These are phyloP conservation scores for Macropodus opercularis DNA, from an alignment of 2,797 vertebrate genomes.

Conservation along the genomic window DNA sequence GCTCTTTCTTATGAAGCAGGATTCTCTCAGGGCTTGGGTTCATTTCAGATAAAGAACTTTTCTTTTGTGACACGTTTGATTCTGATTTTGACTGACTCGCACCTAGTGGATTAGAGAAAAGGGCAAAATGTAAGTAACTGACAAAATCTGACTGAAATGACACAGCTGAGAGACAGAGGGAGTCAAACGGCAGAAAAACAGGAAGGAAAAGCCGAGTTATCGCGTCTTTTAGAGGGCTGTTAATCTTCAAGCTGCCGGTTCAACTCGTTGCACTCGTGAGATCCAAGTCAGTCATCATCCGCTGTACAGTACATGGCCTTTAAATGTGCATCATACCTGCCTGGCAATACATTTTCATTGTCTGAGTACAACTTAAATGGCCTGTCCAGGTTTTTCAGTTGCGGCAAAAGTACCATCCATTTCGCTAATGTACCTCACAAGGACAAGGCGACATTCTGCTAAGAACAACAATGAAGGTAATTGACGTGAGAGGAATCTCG, in stretches of 20 bases:
- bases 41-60: constrained; percentile 6
- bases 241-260: constrained; percentile 19
- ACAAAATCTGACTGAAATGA: constrained; percentile 12
- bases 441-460: constrained; percentile 41
- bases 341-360: constrained; percentile 28
- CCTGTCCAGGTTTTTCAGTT: constrained; percentile 23
- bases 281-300: constrained; percentile 21
- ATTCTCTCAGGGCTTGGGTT: constrained; percentile 2
- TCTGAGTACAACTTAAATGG: constrained; percentile 43
- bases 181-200: constrained; percentile 4
- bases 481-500: constrained; percentile 30
- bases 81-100: constrained; percentile 21
- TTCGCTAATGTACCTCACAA: constrained; percentile 52
- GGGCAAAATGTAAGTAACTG: constrained; percentile 7
- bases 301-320: constrained; percentile 37
- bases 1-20: no score
- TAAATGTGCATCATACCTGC: constrained; percentile 11
- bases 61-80: constrained; percentile 16
- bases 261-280: constrained; percentile 1
- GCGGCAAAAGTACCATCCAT: constrained; percentile 43
- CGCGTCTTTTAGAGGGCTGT: constrained; percentile 16
- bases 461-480: constrained; percentile 36
- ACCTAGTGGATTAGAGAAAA: constrained; percentile 18
- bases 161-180: neutral
- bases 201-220: constrained; percentile 1